These are phyloP conservation scores for Pitangus sulphuratus DNA, from an alignment of 2,797 vertebrate species.

Conservation along the genomic window DNA sequence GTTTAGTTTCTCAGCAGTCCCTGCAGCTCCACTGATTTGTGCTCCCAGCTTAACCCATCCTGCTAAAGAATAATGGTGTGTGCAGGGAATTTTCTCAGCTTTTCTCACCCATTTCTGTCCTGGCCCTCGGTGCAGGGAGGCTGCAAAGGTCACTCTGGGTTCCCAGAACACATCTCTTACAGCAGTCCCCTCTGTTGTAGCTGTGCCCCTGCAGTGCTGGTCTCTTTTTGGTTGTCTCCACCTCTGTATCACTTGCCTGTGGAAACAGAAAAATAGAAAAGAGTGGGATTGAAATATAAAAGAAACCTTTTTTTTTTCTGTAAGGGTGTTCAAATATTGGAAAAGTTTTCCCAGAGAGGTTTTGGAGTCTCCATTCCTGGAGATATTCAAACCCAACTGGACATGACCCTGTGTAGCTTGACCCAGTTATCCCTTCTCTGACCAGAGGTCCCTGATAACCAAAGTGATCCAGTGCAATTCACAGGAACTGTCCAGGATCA, in stretches of 20 bases:
- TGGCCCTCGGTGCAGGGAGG: not conserved
- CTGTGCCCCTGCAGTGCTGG: constrained; percentile 71
- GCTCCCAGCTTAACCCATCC: not conserved
- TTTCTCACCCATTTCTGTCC: not conserved
- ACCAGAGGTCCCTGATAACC: not conserved
- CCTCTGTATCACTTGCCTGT: constrained; percentile 69
- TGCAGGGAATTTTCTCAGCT: not conserved
- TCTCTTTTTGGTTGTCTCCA: constrained; percentile 81
- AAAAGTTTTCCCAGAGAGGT: not conserved
- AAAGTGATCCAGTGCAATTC: not conserved
- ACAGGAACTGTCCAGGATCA: not conserved
- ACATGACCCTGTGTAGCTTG: not conserved
- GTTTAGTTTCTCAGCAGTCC: not conserved
- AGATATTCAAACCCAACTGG: not conserved
- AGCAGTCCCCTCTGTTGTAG: not conserved
- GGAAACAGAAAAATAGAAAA: not conserved
- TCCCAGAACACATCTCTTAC: not conserved
- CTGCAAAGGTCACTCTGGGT: not conserved
- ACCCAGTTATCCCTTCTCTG: not conserved
- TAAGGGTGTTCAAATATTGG: not conserved
- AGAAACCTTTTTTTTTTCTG: not conserved
- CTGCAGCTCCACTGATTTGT: not conserved
- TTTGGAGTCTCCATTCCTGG: not conserved
- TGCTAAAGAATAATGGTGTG: not conserved
- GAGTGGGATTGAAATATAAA: not conserved